These are phyloP conservation scores for Cynaeus angustus DNA, from an alignment of 2,888 invertebrate species.

Conservation along the genomic window DNA sequence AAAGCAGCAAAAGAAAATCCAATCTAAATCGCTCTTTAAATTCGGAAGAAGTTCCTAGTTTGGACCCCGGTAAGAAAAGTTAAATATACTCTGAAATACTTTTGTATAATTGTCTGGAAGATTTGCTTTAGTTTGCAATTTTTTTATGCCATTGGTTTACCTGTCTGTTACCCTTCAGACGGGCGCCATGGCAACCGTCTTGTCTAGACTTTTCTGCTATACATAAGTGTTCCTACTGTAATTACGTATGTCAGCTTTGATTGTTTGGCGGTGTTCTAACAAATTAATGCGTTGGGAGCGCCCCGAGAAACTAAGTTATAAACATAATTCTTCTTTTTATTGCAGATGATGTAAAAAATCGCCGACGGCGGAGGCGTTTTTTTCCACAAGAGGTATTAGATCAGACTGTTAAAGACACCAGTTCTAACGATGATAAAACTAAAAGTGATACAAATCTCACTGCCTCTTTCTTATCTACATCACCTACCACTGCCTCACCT, in stretches of 20 bases:
- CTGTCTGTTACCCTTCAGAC: constrained; percentile 51
- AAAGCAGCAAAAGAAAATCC: constrained; percentile 79
- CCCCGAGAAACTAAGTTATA: constrained; percentile 1
- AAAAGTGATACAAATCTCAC: constrained; percentile 61
- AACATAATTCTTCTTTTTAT: constrained; percentile 34
- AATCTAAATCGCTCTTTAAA: constrained; percentile 76
- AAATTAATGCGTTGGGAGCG: neutral
- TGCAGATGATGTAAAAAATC: constrained; percentile 63
- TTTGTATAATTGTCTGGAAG: constrained; percentile 7
- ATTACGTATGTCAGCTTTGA: constrained; percentile 7
- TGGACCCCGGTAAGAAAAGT: constrained; percentile 36
- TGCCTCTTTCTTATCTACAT: constrained; percentile 59
- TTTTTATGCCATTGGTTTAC: constrained; percentile 35
- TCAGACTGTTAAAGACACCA: constrained; percentile 19
- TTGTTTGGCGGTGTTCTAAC: neutral
- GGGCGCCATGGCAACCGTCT: constrained; percentile 56
- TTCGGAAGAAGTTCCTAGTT: constrained; percentile 70
- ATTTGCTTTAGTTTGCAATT: constrained; percentile 11
- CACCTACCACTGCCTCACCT: constrained; percentile 62
- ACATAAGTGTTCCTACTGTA: constrained; percentile 22
- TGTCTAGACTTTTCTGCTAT: constrained; percentile 46
- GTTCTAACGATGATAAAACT: constrained; percentile 45
- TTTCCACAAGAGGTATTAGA: constrained; percentile 65
- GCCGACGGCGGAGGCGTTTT: constrained; percentile 65
- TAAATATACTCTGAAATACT: neutral